A percentile compares a stretch with the other conserved stretches of the same genome.
Conservation (phyloP, 2,113 vertebrate genomes). For the Actenoides lindsayi region DNA sequence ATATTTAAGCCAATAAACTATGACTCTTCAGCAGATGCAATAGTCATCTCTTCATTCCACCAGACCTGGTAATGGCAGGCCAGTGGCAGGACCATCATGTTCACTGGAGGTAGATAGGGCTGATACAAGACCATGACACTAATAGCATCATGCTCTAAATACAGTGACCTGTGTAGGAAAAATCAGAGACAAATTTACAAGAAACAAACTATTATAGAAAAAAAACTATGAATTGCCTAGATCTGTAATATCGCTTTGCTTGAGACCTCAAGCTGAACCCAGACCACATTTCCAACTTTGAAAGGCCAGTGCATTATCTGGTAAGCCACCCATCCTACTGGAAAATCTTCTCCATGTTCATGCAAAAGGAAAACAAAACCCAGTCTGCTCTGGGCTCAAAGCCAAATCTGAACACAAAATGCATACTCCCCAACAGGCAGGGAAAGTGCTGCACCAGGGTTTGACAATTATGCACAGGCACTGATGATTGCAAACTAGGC, state of each 20-base stretch:
- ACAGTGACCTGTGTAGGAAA: not conserved
- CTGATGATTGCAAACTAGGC: not conserved
- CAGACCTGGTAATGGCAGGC: not conserved
- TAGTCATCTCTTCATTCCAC: not conserved
- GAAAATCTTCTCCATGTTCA: slow-evolving; percentile 44
- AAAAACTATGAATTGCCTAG: not conserved
- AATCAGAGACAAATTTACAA: not conserved
- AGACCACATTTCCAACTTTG: not conserved
- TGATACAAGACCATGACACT: not conserved
- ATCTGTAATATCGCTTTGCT: not conserved
- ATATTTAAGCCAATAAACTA: not conserved
- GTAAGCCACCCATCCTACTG: slow-evolving; percentile 44
- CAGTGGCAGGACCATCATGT: not conserved
- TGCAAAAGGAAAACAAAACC: slow-evolving; percentile 52
- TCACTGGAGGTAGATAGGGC: not conserved
- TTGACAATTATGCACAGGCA: not conserved
- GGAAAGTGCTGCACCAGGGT: not conserved
- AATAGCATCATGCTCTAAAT: not conserved
- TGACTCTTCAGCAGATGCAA: rapidly evolving
- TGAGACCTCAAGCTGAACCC: slow-evolving; percentile 51
- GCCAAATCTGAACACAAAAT: slow-evolving; percentile 24
- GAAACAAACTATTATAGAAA: not conserved
- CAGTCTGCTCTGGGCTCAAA: slow-evolving; percentile 30
- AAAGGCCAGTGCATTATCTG: slow-evolving; percentile 47
- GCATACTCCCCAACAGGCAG: not conserved